Evolutionary conservation across 30 jellyfish, hydroid and myxozoan species (phyloP), one percentile per base, ranked within the genome.

Genomic region (Hydra vulgaris): DNA sequence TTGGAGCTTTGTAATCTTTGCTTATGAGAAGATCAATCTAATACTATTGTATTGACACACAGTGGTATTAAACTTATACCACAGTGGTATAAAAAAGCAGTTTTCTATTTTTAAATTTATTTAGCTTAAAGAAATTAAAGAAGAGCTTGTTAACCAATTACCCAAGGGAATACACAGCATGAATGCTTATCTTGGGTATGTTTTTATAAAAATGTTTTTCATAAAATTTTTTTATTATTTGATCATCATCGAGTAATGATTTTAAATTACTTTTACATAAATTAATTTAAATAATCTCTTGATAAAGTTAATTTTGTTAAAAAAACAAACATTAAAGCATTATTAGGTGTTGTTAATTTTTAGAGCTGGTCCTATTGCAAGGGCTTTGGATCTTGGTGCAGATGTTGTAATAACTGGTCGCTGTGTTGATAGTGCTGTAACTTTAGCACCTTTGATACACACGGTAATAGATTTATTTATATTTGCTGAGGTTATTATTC

Each of bases 351-450:
- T n/a, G n/a, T n/a, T n/a, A 15, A 27, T n/a, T 71, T 74, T 20
- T 68, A 74, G 88, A 24, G 92, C 92, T 61, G 94, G 96, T 73
- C 96, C 96, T 17, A 89, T 89, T 18, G 87, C 82, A 23, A 84
- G 88, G 24, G 96, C 96, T 1, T 81, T 89, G 68, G 95, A 89
- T 56, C 88, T 61, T 74, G 96, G 96, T 8, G 96, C 96, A 16
- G 96, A 89, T 77, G 82, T 89, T 71, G 96, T 89, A 21, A 78
- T 89, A 25, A 89, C 96, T 5, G 96, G 96, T 19, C 73, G 96
- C 23, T 89, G 96, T 80, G 94, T 83, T 16, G 96, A 89, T 70
- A 89, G 96, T 81, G 96, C 96, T 0, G 70, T 89, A 71, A 87
- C 96, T 20, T 86, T 89, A 17, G 96, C 92, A 5, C 96, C 96